Evolutionary conservation across 2,113 vertebrate species (phyloP).

Genomic region (Pachycephala philippinensis): DNA sequence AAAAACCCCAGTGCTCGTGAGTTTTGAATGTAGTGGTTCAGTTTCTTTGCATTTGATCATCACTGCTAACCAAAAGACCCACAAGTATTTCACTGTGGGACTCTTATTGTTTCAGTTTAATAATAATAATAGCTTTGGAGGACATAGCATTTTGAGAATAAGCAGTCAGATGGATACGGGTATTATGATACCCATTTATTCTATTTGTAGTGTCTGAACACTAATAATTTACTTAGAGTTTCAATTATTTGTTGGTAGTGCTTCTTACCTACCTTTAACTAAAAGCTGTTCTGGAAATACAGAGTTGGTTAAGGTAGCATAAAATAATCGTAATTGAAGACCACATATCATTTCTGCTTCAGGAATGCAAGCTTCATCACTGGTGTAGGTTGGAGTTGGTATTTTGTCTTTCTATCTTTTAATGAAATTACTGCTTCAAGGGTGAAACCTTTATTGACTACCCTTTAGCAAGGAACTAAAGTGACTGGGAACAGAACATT

Average conservation of each 20-base stretch:
- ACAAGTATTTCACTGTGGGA: neutral
- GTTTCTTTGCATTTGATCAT: neutral
- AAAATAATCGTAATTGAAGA: neutral
- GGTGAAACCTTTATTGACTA: neutral
- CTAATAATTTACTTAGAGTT: neutral
- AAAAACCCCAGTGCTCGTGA: neutral
- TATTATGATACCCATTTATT: neutral
- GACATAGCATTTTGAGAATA: neutral
- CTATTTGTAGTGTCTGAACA: neutral
- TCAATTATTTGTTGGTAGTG: neutral
- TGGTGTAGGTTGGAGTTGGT: neutral
- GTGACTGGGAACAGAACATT: neutral
- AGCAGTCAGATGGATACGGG: neutral
- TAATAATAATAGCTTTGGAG: conserved; percentile 18
- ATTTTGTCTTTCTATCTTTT: neutral
- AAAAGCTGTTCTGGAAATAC: neutral
- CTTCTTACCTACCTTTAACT: neutral
- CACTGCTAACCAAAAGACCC: neutral
- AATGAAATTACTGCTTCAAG: neutral
- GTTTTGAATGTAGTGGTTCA: neutral
- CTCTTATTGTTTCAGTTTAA: conserved; percentile 1
- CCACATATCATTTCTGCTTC: neutral
- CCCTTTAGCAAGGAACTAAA: neutral
- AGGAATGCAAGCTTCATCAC: neutral
- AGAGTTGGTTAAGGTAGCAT: neutral